Evolutionary conservation across 2,888 invertebrate species (phyloP).

Genomic region (Drosophila cognata): DNA sequence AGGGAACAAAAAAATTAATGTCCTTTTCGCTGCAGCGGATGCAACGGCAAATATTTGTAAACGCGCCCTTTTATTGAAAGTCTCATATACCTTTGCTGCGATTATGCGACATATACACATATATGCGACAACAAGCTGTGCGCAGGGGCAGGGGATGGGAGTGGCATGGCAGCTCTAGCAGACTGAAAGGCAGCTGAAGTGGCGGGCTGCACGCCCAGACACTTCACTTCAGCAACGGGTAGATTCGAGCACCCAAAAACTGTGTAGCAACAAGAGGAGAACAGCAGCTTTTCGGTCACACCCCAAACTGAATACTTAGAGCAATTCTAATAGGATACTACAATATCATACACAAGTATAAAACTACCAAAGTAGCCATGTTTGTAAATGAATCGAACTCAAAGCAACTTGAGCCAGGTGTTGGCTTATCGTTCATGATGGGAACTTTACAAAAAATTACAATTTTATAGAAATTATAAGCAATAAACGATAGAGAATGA

Average conservation of each 20-base stretch:
- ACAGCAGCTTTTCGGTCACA: conserved; percentile 40
- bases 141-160: conserved; percentile 25
- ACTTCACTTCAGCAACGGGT: conserved; percentile 33
- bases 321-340: conserved; percentile 3
- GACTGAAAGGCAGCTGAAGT: conserved; percentile 55
- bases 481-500: neutral
- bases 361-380: neutral
- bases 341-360: neutral
- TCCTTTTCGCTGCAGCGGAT: conserved; percentile 72
- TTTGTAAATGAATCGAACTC: neutral
- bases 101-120: conserved; percentile 33
- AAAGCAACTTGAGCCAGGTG: neutral
- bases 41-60: conserved; percentile 79
- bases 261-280: conserved; percentile 23
- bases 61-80: conserved; percentile 72
- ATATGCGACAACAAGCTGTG: conserved; percentile 47
- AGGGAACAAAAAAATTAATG: conserved; percentile 51
- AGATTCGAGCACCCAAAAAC: conserved; percentile 17
- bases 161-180: conserved; percentile 16
- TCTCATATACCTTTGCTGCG: conserved; percentile 49
- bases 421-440: neutral
- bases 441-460: neutral
- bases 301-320: conserved; percentile 24
- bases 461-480: neutral
- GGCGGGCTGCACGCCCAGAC: conserved; percentile 50